Base-by-base conservation (phyloP, 2,113 vertebrate genomes). In the Girardinichthys multiradiatus region DNA sequence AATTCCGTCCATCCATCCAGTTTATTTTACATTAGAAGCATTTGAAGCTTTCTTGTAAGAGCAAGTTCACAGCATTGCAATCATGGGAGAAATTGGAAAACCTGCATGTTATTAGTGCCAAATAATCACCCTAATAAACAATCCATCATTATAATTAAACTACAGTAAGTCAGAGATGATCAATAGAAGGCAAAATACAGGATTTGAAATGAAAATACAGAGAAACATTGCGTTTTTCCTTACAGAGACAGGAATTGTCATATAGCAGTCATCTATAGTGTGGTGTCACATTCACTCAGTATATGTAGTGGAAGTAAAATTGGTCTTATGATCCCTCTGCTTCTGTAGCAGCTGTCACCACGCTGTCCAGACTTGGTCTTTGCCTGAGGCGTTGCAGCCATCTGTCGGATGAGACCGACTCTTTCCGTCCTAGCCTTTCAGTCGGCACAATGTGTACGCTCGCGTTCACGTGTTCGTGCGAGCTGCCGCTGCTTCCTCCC, bases 301-400 rank as follows among this genome's bases (percentile, higher is more conserved):
- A 58, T 63, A 54, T 45, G 76, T 45, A 3, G 35, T 80, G 29
- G 58, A 74, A 42, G 65, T 70, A 28, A 58, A 79, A 64, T 24
- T 48, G 64, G 66, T 79, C 61, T 59, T 84, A 61, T 72, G 62
- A 28, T 76, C 74, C 37, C 39, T 74, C 33, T 74, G 42, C 63
- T 65, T 57, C 84, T 85, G 87, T 82, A 88, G 85, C 87, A 86
- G 86, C 89, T 85, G 89, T 78, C 67, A 74, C 45, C 77, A 37
- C 59, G 77, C 76, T 66, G 84, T 91, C 87, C 86, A 89, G 81
- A 86, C 81, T 85, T 67, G 82, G 72, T 87, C 83, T 86, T 80
- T 84, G 85, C 92, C 85, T 4, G 13, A 76, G 84, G 92, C 85
- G 27, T 72, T 80, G 83, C 77, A 73, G 80, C 89, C 89, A 92